Evolutionary conservation across 1,140 invertebrate species (phyloP).

Genomic region (Nautilus pompilius): DNA sequence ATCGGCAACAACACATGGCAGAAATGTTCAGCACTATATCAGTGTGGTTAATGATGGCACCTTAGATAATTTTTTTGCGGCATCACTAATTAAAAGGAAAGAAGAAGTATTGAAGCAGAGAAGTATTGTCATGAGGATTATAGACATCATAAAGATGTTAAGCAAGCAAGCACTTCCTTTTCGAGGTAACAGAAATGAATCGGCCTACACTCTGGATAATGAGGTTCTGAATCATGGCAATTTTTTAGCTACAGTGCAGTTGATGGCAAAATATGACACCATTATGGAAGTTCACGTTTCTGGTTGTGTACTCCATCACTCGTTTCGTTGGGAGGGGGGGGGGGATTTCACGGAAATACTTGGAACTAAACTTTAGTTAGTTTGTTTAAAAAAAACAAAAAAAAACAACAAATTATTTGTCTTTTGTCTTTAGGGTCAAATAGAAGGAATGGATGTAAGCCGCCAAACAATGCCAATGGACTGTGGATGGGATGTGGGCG

Average conservation of each 20-base stretch:
- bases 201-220: background rate
- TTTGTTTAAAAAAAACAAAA: no score
- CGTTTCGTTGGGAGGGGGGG: no score
- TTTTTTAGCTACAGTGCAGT: background rate
- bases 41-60: background rate
- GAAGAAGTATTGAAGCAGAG: background rate
- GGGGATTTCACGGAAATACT: no score
- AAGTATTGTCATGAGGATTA: background rate
- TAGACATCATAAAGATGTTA: background rate
- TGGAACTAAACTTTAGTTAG: no score
- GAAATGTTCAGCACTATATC: background rate
- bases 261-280: background rate
- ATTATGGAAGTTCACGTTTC: background rate
- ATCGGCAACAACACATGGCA: background rate
- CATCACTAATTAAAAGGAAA: background rate
- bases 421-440: no score
- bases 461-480: no score
- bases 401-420: no score
- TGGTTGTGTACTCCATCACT: no score
- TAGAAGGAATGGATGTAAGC: no score
- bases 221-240: conserved; percentile 4
- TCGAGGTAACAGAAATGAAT: background rate
- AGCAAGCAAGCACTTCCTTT: background rate
- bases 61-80: background rate
- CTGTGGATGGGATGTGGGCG: no score